Base-by-base conservation (phyloP, 2,888 invertebrate genomes). In the Dryocosmus kuriphilus region DNA sequence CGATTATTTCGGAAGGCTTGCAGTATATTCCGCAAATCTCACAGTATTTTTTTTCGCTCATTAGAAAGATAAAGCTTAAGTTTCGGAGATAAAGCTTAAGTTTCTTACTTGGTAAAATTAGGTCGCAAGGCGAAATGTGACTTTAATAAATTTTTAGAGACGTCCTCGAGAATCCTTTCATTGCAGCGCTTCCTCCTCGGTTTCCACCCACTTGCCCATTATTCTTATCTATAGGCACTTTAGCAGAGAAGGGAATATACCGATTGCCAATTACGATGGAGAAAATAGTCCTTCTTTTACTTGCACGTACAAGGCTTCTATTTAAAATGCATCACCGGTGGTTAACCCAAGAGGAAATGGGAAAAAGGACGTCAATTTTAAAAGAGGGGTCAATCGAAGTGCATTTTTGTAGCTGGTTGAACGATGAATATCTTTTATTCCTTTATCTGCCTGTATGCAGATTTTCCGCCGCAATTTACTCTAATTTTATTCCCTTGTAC, bases 121-220 rank as follows among this genome's bases (percentile, higher is more conserved):
- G 78, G 78, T 71, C 78, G 67, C 41, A 67, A 71, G 71, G 30
- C 78, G 74, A 67, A 38, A 78, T 75, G 67, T 78, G 75, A 75
- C 55, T 46, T 67, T 75, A 35, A 78, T 78, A 78, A 78, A 74
- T 78, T 78, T 78, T 75, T 62, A 41, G 46, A 57, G 67, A 57
- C n/a, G 30, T 41, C 32, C 74, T 75, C 46, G 27, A 27, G 57
- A 65, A 60, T 65, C 76, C 71, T 71, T 71, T 71, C 71, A 71
- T 71, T 71, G 27, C 71, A 71, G 30, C 46, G 51, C 27, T 71
- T 71, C 71, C 67, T 46, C 67, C 30, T 46, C 19, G 19, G 67
- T 51, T 71, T 71, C 67, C 71, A 51, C 71, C 71, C 71, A 51
- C 71, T 71, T 30, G 71, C n/a, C 71, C 51, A 71, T 71, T 71